These are phyloP conservation scores for Nesogale talazaci DNA, from an alignment of 2,113 vertebrate species.

Conservation along the genomic window DNA sequence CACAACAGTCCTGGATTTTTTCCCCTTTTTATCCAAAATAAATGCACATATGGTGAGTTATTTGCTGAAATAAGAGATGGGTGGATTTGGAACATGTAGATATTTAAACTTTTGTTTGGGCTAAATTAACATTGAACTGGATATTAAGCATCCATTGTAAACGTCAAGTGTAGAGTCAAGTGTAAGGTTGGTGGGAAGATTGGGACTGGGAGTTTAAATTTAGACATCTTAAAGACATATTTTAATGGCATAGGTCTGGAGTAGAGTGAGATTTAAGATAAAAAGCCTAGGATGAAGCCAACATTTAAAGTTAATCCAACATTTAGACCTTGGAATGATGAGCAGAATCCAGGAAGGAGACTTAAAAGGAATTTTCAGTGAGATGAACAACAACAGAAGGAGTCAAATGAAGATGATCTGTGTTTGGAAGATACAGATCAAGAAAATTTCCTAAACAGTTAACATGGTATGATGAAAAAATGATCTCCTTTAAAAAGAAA, in stretches of 20 bases:
- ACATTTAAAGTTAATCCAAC: neutral
- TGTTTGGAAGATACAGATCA: neutral
- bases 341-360: neutral
- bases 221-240: neutral
- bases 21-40: neutral
- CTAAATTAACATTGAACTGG: neutral
- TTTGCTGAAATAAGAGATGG: neutral
- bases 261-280: too few species aligned
- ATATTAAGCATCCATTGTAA: neutral
- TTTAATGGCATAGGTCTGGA: neutral
- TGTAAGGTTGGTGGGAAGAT: neutral
- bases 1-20: neutral
- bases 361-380: neutral
- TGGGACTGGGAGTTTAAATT: neutral
- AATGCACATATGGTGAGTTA: neutral
- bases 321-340: neutral
- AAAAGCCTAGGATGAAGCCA: neutral
- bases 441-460: neutral
- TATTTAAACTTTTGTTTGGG: neutral
- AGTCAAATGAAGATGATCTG: neutral
- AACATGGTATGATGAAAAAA: constrained; percentile 8
- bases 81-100: neutral
- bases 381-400: neutral
- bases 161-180: neutral
- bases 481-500: neutral